Evolutionary conservation across 2,113 vertebrate genomes (phyloP).

Genomic region (Bujurquina vittata): DNA sequence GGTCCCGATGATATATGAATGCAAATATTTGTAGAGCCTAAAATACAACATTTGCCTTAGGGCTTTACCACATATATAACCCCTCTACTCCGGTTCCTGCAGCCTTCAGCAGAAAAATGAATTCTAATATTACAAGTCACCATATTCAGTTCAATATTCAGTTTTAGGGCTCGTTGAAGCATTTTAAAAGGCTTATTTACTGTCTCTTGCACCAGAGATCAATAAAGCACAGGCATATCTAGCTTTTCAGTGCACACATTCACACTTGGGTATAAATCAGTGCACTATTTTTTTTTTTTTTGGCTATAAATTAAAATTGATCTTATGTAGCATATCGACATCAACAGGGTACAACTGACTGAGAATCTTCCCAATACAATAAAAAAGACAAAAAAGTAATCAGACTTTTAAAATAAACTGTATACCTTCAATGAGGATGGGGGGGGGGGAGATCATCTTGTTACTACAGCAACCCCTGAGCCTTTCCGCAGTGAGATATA

Average conservation of each 20-base stretch:
- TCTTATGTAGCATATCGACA: not conserved
- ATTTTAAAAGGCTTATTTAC: constrained; percentile 1
- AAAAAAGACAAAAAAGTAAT: not conserved
- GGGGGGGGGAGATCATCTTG: not conserved
- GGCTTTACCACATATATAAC: not conserved
- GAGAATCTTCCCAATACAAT: not conserved
- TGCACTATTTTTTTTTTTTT: not conserved
- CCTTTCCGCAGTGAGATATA: not conserved
- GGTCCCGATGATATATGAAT: not conserved
- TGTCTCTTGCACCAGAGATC: not conserved
- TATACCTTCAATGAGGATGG: not conserved
- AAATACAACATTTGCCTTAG: not conserved
- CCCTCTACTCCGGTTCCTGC: not conserved
- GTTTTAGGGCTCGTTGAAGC: not conserved
- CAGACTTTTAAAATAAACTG: not conserved
- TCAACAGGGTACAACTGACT: not conserved
- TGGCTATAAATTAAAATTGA: not conserved
- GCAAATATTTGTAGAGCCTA: not conserved
- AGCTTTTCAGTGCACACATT: not conserved
- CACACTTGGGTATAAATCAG: not conserved
- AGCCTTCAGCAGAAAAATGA: not conserved
- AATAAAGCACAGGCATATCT: not conserved
- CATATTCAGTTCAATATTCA: not conserved
- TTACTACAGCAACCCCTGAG: not conserved
- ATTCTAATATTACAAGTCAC: not conserved